Evolutionary conservation across 2,888 invertebrate genomes (phyloP).

Genomic region (Epirrhoe tristata): DNA sequence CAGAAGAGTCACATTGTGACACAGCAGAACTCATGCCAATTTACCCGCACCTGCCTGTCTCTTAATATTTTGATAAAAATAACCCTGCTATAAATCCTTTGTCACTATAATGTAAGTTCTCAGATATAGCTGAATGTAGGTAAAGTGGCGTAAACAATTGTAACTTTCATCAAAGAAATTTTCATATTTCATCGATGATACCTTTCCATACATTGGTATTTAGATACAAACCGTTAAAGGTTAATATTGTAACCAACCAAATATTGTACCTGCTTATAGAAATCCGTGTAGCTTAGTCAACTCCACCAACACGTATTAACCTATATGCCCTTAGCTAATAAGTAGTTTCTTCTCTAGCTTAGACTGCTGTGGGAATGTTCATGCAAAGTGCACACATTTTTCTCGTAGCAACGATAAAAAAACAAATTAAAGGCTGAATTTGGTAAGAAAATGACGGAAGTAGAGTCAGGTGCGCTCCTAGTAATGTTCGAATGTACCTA

Average conservation of each 20-base stretch:
- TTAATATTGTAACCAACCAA: too few relatives aligned
- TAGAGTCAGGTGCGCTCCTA: background rate
- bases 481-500: conserved; percentile 3
- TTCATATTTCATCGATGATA: background rate
- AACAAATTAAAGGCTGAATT: too few relatives aligned
- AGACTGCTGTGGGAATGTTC: too few relatives aligned
- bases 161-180: background rate
- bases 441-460: too few relatives aligned
- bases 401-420: too few relatives aligned
- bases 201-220: background rate
- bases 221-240: too few relatives aligned
- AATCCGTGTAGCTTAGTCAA: too few relatives aligned
- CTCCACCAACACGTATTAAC: too few relatives aligned
- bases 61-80: conserved; percentile 81
- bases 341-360: too few relatives aligned
- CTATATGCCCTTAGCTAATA: too few relatives aligned
- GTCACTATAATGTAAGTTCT: conserved; percentile 8
- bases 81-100: conserved; percentile 52
- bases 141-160: background rate
- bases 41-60: conserved; percentile 78
- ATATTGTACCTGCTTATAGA: too few relatives aligned
- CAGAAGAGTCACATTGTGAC: conserved; percentile 70
- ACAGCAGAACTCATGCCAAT: conserved; percentile 70
- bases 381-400: too few relatives aligned
- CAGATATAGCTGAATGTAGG: background rate